These are phyloP conservation scores for Delichon dasypus DNA, from an alignment of 2,797 vertebrate species.

Conservation along the genomic window DNA sequence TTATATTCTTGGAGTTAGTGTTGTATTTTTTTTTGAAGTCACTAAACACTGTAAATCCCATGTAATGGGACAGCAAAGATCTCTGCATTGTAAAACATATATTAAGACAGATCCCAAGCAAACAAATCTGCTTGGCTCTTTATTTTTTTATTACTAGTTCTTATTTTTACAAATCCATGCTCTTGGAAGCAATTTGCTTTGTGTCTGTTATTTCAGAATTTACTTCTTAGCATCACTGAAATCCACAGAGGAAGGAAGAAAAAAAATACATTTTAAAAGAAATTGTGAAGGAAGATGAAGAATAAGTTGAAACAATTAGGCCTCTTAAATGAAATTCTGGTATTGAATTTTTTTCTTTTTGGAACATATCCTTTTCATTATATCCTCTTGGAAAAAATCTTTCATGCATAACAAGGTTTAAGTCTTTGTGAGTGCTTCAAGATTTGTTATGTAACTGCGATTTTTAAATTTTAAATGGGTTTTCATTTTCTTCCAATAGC, in stretches of 20 bases:
- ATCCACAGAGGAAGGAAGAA: not conserved
- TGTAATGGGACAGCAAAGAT: not conserved
- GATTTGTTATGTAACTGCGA: not conserved
- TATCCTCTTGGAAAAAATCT: not conserved
- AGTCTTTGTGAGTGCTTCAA: not conserved
- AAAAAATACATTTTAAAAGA: conserved; percentile 6
- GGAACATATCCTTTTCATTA: not conserved
- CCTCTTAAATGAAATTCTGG: not conserved
- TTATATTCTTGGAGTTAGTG: not conserved
- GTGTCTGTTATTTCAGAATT: not conserved
- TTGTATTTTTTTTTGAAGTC: not conserved
- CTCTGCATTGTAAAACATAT: not conserved
- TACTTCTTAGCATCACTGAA: conserved; percentile 5
- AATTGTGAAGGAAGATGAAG: not conserved
- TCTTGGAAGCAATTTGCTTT: not conserved
- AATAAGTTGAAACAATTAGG: conserved; percentile 41
- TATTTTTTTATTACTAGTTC: not conserved
- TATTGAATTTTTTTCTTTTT: not conserved
- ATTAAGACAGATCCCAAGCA: not conserved
- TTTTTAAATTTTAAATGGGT: not conserved
- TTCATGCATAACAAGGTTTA: not conserved
- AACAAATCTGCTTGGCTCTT: not conserved
- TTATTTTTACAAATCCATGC: not conserved
- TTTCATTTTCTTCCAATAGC: not conserved
- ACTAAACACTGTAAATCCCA: not conserved